phyloP scores from a whole-genome alignment of 2,797 vertebrate genomes.

The Mus minutoides region DNA sequence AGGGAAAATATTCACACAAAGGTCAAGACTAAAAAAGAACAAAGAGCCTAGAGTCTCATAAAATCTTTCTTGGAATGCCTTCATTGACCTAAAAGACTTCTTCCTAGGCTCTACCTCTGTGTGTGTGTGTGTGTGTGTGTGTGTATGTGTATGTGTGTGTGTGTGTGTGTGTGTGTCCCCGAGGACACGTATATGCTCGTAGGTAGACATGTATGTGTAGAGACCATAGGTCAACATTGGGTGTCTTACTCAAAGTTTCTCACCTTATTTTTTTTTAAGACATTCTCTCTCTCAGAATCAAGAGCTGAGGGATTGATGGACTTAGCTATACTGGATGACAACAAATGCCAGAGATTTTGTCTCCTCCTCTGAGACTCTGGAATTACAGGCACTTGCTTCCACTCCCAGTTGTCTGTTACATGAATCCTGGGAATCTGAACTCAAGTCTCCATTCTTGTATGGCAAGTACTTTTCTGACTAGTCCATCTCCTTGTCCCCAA shows the following conservation, averaged over 20 bases:
- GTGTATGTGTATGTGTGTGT: too few species aligned
- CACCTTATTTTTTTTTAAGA: background rate
- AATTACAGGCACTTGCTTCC: background rate
- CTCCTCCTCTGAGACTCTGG: background rate
- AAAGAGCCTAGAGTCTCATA: too few species aligned
- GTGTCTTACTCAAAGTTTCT: background rate
- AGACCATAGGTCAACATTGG: background rate
- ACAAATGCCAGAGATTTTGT: background rate
- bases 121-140: background rate
- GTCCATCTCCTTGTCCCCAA: background rate
- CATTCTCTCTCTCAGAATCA: background rate
- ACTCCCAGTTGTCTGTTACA: background rate
- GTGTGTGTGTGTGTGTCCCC: background rate
- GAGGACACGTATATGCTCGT: background rate
- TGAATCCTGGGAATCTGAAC: background rate
- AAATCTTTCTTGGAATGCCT: background rate
- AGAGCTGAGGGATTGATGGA: background rate
- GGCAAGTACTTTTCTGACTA: background rate
- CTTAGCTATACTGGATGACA: background rate
- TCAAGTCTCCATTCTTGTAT: background rate
- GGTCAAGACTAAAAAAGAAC: background rate
- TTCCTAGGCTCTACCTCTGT: background rate
- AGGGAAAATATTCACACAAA: background rate
- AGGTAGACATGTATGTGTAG: background rate
- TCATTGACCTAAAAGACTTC: background rate